Base-by-base conservation (phyloP, 2,113 vertebrate species). In the Megaceryle torquata region DNA sequence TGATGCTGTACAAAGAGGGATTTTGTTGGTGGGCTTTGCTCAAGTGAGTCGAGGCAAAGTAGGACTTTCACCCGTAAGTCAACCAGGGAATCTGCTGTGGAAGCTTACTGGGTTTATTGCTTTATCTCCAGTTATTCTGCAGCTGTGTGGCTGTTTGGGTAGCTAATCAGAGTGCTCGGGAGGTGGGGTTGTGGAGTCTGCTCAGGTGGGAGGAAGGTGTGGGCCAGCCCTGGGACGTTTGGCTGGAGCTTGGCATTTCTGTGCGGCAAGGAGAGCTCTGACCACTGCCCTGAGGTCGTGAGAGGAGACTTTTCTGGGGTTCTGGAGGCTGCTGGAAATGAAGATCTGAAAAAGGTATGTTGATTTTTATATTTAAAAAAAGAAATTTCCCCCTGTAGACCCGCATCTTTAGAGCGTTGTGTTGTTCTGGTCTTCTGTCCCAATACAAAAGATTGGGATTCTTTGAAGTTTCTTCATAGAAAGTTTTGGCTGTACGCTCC, bases 241-340 rank as follows among this genome's bases (percentile, higher is more conserved):
- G 50, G 35, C 9, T 71, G 56, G 9, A 13, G 7, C 18, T 11
- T 10, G 69, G 75, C 51, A 0, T 2, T 4, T 9, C 2, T 26
- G 15, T 24, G 46, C 1, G 3, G 11, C 0, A 1, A 46, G 35
- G 13, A 68, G 16, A 5, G 9, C 2, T 71, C 46, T 51, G 43
- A 4, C 4, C 22, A 11, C 0, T 11, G 5, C 9, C 9, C 11
- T 0, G 0, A 26, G 20, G 11, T 5, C 22, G 29, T 3, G 4
- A 29, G 24, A 33, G 31, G 25, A 37, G 10, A 1, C 8, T 41
- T 60, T 33, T 9, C 28, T 80, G 37, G 16, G 15, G 0, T 2
- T 31, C 24, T 25, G 25, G n/a, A 37, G 13, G 20, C 8, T 63
- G 60, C 57, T 75, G 77, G 57, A 22, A 24, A 21, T 1, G 57